A percentile compares a stretch with the other conserved stretches of the same genome.
These are phyloP conservation scores for Gadopsis marmoratus DNA, from an alignment of 2,797 vertebrate species.

Conservation along the genomic window DNA sequence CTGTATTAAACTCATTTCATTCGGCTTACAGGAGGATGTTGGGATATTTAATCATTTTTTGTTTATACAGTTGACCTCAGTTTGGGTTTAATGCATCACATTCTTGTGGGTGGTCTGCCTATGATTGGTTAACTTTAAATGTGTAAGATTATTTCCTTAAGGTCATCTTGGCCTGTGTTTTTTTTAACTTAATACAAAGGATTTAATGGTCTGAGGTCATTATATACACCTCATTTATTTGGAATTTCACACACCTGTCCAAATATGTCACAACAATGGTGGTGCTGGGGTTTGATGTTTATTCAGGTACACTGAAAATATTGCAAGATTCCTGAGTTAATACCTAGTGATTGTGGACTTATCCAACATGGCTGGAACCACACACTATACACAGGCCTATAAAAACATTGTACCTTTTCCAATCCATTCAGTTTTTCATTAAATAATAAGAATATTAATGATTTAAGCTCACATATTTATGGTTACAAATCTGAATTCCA, in stretches of 20 bases:
- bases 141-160: constrained; percentile 48
- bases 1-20: constrained; percentile 14
- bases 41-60: constrained; percentile 8
- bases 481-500: neutral
- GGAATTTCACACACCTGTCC: constrained; percentile 67
- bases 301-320: constrained; percentile 63
- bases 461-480: neutral
- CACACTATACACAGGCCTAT: constrained; percentile 2
- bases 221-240: constrained; percentile 57
- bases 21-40: neutral
- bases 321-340: constrained; percentile 65
- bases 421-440: neutral
- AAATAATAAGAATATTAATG: constrained; percentile 4
- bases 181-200: constrained; percentile 47
- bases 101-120: constrained; percentile 66
- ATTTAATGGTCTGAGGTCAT: constrained; percentile 44
- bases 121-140: constrained; percentile 42
- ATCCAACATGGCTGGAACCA: constrained; percentile 30
- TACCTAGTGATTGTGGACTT: constrained; percentile 55
- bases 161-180: constrained; percentile 39
- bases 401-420: constrained; percentile 19
- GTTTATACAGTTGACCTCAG: constrained; percentile 14
- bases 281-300: constrained; percentile 51
- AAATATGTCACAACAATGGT: constrained; percentile 56
- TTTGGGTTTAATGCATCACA: constrained; percentile 31